phyloP scores from a whole-genome alignment of 1,140 invertebrate species.

The Drosophila arizonae region DNA sequence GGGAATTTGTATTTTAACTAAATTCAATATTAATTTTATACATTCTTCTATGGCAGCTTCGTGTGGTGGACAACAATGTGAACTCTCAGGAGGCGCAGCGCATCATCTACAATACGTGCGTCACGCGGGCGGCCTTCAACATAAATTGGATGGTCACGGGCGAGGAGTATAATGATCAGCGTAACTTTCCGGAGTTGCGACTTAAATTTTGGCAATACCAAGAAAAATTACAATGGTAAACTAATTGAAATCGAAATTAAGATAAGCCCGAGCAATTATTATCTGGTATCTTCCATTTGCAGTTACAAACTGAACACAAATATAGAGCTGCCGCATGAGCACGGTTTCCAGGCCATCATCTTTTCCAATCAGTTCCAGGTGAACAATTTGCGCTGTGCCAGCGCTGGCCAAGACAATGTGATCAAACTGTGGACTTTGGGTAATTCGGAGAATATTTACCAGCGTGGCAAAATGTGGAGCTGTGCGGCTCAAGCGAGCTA shows the following conservation, averaged over 20 bases:
- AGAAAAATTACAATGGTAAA: constrained; percentile 86
- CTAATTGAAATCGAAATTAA: background rate
- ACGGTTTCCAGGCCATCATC: constrained; percentile 85
- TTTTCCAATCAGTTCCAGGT: constrained; percentile 86
- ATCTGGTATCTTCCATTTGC: constrained; percentile 40
- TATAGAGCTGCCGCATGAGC: constrained; percentile 89
- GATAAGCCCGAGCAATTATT: no score
- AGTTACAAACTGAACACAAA: constrained; percentile 90
- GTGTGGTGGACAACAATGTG: constrained; percentile 89
- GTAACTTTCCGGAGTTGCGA: constrained; percentile 86
- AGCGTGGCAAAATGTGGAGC: constrained; percentile 86
- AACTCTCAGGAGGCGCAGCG: constrained; percentile 86
- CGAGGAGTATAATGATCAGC: constrained; percentile 86
- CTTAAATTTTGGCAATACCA: constrained; percentile 92
- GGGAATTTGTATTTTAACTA: constrained; percentile 46
- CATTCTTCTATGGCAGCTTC: constrained; percentile 85
- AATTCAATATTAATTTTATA: background rate
- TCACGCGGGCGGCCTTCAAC: constrained; percentile 87
- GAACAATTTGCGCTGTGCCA: constrained; percentile 85
- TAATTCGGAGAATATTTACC: constrained; percentile 84
- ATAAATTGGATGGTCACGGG: constrained; percentile 90
- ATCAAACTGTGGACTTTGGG: constrained; percentile 89
- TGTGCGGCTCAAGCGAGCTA: constrained; percentile 88
- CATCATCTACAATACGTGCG: constrained; percentile 87
- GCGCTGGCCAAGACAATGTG: constrained; percentile 87